Conservation (phyloP, 2,113 vertebrate genomes). For the Boulengeromyrus knoepffleri region DNA sequence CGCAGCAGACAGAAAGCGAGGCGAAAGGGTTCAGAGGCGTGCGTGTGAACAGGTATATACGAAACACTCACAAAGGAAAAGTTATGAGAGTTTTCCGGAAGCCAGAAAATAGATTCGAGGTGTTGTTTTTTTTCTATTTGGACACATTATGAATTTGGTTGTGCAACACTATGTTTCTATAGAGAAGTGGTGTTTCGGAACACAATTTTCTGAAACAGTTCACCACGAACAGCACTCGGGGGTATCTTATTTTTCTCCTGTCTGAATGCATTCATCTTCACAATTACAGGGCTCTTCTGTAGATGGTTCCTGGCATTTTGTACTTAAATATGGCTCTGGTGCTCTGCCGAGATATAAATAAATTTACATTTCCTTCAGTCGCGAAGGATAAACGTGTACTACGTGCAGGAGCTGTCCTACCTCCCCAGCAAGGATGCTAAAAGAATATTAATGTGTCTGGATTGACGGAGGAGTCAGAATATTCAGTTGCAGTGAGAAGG, state of each 20-base stretch:
- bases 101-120: not conserved
- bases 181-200: not conserved
- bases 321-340: not conserved
- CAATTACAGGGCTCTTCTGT: not conserved
- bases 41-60: not conserved
- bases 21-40: not conserved
- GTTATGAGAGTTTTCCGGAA: not conserved
- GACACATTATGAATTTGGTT: not conserved
- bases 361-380: not conserved
- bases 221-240: not conserved
- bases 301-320: not conserved
- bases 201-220: not conserved
- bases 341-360: not conserved
- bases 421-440: not conserved
- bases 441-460: not conserved
- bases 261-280: not conserved
- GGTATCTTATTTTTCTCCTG: not conserved
- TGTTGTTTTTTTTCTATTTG: not conserved
- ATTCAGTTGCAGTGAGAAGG: not conserved
- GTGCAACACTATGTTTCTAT: not conserved
- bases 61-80: not conserved
- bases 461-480: not conserved
- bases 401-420: not conserved
- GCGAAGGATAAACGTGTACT: not conserved
- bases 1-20: not conserved